Percentiles rank a stretch among this genome's conserved stretches.
phyloP scores from a whole-genome alignment of 2,113 vertebrate species.

The Pholis gunnellus region DNA sequence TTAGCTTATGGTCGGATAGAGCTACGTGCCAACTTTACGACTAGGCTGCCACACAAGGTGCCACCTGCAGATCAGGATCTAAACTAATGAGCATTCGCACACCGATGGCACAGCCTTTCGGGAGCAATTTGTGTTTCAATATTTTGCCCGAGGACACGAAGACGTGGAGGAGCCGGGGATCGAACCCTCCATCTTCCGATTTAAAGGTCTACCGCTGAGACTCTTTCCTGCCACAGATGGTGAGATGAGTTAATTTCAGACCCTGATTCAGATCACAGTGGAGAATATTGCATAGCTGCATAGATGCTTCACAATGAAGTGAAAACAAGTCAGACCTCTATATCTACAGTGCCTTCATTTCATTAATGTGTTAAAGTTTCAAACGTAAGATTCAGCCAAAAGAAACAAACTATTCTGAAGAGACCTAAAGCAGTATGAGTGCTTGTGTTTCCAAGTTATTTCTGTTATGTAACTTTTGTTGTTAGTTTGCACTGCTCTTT shows the following conservation, averaged over 20 bases:
- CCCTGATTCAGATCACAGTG: not conserved
- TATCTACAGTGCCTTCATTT: not conserved
- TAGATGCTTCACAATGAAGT: too few species aligned
- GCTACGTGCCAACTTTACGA: not conserved
- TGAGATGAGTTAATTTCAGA: too few species aligned
- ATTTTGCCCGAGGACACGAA: too few species aligned
- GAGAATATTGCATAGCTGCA: not conserved
- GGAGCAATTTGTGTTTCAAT: not conserved
- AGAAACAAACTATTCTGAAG: not conserved
- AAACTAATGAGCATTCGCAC: too few species aligned
- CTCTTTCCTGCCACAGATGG: too few species aligned
- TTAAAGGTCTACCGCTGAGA: too few species aligned
- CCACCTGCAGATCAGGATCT: not conserved
- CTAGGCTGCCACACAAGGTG: not conserved
- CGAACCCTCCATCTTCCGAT: too few species aligned
- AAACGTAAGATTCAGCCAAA: not conserved
- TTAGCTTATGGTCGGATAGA: not conserved
- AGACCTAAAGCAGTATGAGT: not conserved
- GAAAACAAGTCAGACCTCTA: not conserved
- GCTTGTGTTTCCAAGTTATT: not conserved
- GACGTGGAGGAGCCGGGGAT: too few species aligned
- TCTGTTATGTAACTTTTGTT: constrained; percentile 8
- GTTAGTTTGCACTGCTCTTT: not conserved
- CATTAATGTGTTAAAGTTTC: not conserved
- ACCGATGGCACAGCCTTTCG: not conserved